Base-by-base conservation (phyloP, 1,140 invertebrate species). In the Scaptodrosophila lebanonensis region DNA sequence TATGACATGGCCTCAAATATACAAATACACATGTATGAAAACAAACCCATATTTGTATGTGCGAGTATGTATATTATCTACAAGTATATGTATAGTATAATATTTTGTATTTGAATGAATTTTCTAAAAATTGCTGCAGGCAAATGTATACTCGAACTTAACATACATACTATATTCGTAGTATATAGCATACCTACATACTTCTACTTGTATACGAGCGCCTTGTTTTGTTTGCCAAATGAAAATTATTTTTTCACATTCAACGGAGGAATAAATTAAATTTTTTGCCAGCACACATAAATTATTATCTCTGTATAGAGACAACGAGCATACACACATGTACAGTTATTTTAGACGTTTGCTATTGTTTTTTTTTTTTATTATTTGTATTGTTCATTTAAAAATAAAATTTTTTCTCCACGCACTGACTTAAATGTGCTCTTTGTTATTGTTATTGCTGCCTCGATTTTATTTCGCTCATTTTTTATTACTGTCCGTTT, bases 401-500 rank as follows among this genome's bases (percentile, higher is more conserved):
- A 43, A 45, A 47, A 47, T 65, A 36, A 53, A 49, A 38, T 50
- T 75, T 68, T 48, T 56, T 58, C 38, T 63, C 32, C 39, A 25
- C 38, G 44, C 29, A 48, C 47, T 33, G 63, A 29, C 32, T 44
- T 36, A 12, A n/a, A 12, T 51, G 32, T 48, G 64, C 18, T 69
- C 50, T 39, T 66, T 71, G 33, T 58, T 63, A 30, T 58, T 62
- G 20, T 35, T 57, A 38, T 71, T 59, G 53, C 51, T 54, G 56
- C 51, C 52, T n/a, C 48, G 61, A 67, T 79, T 72, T 65, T 68
- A 68, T 79, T 53, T 53, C 66, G 49, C 47, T 33, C 50, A 67
- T 47, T 63, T 71, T 29, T 25, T 32, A 12, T 0, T 0, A 1
- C 5, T 18, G 35, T 29, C 13, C 42, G 50, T 38, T 42, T 30